Conservation (phyloP, 2,113 vertebrate species). For the Elephas maximus region DNA sequence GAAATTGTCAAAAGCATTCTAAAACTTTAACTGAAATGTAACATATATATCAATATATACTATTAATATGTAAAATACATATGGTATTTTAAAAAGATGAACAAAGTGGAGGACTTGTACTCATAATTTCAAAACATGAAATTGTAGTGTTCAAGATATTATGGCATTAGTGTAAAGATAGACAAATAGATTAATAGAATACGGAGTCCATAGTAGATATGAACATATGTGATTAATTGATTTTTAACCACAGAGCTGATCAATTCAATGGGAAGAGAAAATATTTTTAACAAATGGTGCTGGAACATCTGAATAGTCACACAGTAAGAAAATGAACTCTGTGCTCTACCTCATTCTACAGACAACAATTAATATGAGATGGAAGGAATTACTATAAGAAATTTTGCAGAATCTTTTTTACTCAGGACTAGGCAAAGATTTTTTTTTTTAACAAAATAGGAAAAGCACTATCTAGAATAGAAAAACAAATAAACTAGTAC, state of each 20-base stretch:
- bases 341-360: neutral
- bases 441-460: neutral
- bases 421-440: neutral
- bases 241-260: neutral
- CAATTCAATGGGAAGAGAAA: neutral
- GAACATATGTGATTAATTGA: neutral
- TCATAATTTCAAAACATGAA: neutral
- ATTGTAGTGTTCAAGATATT: neutral
- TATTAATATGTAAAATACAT: neutral
- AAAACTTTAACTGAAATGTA: neutral
- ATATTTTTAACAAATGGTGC: neutral
- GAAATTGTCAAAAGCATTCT: neutral
- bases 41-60: neutral
- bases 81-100: neutral
- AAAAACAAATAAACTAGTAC: neutral
- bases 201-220: neutral
- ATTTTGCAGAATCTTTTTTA: constrained; percentile 14
- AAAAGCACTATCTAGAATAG: neutral
- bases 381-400: neutral
- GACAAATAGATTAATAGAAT: neutral
- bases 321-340: neutral
- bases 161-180: neutral
- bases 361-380: neutral
- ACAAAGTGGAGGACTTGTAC: neutral
- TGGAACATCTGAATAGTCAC: no score